Evolutionary conservation across 2,797 vertebrate genomes (phyloP).

Genomic region (Mormyrops boulengeri): DNA sequence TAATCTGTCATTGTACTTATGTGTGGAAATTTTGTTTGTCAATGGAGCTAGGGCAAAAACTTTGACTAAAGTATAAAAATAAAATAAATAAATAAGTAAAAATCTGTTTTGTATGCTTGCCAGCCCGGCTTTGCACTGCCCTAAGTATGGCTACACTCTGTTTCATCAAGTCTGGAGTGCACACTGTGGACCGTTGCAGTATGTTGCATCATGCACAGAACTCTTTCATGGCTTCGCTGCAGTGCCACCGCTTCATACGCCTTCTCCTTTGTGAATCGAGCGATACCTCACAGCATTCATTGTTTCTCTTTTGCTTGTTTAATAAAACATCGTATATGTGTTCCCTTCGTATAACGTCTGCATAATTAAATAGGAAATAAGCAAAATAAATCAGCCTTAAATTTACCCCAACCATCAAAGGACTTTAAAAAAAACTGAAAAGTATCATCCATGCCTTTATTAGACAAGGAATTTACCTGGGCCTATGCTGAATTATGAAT

Average conservation of each 20-base stretch:
- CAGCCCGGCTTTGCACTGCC: neutral
- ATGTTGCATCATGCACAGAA: constrained; percentile 54
- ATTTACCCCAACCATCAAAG: neutral
- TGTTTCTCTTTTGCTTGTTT: constrained; percentile 16
- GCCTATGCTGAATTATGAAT: neutral
- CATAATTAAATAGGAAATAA: constrained; percentile 17
- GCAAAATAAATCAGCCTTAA: constrained; percentile 7
- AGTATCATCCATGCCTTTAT: neutral
- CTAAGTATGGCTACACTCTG: constrained; percentile 17
- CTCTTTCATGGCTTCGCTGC: constrained; percentile 55
- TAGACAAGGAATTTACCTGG: neutral
- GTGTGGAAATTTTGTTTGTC: constrained; percentile 16
- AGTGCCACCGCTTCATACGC: constrained; percentile 53
- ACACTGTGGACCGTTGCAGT: constrained; percentile 47
- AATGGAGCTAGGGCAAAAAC: neutral
- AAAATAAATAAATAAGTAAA: neutral
- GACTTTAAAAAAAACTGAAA: neutral
- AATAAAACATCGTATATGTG: constrained; percentile 11
- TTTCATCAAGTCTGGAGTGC: constrained; percentile 23
- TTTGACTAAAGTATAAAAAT: neutral
- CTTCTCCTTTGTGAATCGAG: constrained; percentile 12
- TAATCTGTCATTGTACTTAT: constrained; percentile 19
- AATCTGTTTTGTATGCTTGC: constrained; percentile 18
- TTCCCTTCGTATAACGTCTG: neutral
- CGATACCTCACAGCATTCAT: constrained; percentile 13